Evolutionary conservation across 2,113 vertebrate genomes (phyloP).

Genomic region (Anseranas semipalmata): DNA sequence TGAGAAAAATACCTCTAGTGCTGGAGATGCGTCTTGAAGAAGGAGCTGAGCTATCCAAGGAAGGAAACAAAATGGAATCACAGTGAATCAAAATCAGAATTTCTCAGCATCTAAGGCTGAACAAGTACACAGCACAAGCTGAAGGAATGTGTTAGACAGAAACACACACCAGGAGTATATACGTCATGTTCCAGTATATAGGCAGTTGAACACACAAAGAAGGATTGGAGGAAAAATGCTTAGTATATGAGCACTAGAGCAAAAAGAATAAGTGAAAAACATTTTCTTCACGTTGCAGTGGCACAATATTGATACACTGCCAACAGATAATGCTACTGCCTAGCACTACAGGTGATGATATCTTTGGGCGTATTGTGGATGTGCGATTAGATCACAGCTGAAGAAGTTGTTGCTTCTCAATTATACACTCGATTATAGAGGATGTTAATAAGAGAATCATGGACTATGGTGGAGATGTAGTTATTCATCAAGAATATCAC

Average conservation of each 20-base stretch:
- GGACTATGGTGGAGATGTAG: neutral
- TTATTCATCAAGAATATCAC: neutral
- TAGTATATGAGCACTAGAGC: neutral
- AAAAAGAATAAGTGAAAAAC: neutral
- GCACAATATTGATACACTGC: neutral
- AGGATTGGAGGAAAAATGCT: neutral
- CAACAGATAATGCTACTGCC: neutral
- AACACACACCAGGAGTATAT: neutral
- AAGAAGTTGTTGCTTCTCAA: neutral
- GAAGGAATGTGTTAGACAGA: neutral
- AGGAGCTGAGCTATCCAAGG: neutral
- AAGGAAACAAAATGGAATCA: neutral
- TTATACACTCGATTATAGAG: too few species aligned
- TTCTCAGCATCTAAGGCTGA: neutral
- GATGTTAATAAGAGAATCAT: neutral
- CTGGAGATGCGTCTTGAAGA: neutral
- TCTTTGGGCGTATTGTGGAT: neutral
- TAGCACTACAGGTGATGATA: neutral
- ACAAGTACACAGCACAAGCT: neutral
- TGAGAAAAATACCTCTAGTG: neutral
- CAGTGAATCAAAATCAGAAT: neutral
- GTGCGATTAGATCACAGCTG: neutral
- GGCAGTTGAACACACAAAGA: neutral
- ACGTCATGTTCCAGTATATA: neutral
- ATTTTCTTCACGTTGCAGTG: neutral